Conservation (phyloP, 2,888 invertebrate species). For the Acrobasis repandana region DNA sequence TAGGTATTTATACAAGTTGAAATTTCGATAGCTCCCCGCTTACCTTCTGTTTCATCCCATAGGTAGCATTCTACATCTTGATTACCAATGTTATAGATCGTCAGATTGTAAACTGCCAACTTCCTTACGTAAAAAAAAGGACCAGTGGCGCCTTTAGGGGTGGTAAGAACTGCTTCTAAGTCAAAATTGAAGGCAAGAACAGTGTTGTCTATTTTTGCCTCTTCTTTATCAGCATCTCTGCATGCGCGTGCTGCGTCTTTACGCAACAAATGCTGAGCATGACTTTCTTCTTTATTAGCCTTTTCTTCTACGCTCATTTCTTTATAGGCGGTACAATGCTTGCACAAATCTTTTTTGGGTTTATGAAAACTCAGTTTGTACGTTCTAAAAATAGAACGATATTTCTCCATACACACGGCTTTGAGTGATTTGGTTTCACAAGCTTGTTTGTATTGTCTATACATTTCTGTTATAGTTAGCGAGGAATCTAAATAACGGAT, state of each 20-base stretch:
- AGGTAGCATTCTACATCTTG: slow-evolving; percentile 42
- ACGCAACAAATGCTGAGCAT: background rate
- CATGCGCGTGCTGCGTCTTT: slow-evolving; percentile 27
- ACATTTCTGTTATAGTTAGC: slow-evolving; percentile 32
- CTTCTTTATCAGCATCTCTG: slow-evolving; percentile 40
- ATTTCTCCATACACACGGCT: slow-evolving; percentile 33
- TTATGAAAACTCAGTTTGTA: slow-evolving; percentile 8
- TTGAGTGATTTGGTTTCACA: slow-evolving; percentile 26
- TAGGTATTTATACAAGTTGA: slow-evolving; percentile 37
- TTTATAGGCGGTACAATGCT: slow-evolving; percentile 9
- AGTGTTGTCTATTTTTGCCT: slow-evolving; percentile 30
- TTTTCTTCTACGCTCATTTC: slow-evolving; percentile 10
- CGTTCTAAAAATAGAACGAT: too few relatives aligned
- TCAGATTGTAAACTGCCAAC: slow-evolving; percentile 45
- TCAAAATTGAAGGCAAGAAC: slow-evolving; percentile 43
- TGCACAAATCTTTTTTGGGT: slow-evolving; percentile 14
- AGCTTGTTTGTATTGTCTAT: slow-evolving; percentile 26
- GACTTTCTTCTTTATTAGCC: too few relatives aligned
- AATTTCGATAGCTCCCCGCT: slow-evolving; percentile 43
- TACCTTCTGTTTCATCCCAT: slow-evolving; percentile 45
- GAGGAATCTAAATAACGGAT: slow-evolving; percentile 31
- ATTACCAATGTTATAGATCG: slow-evolving; percentile 44
- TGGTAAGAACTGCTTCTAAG: slow-evolving; percentile 40
- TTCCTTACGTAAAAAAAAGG: slow-evolving; percentile 44
- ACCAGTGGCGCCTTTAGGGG: slow-evolving; percentile 38